phyloP scores from a whole-genome alignment of 2,888 invertebrate genomes.

The Brachyptera putata region DNA sequence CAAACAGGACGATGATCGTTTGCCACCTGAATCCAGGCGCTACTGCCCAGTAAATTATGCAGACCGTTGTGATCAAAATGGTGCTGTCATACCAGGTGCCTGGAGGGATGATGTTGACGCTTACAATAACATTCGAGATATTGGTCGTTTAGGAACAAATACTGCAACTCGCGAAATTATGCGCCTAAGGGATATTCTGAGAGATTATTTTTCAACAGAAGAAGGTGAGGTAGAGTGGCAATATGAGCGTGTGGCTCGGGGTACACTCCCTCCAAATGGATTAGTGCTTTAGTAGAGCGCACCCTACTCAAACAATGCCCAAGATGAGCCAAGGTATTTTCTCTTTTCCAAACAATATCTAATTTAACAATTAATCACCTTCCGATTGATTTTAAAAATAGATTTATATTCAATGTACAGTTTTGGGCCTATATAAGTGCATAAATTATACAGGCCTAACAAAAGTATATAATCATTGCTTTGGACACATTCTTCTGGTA shows the following conservation, averaged over 20 bases:
- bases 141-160: slow-evolving; percentile 16
- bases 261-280: background rate
- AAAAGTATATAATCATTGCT: too few species aligned
- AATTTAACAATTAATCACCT: too few species aligned
- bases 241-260: slow-evolving; percentile 19
- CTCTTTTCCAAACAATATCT: too few species aligned
- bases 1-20: background rate
- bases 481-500: too few species aligned
- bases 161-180: background rate
- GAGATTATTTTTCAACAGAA: slow-evolving; percentile 16
- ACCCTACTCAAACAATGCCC: too few species aligned
- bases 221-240: slow-evolving; percentile 26
- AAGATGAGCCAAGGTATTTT: too few species aligned
- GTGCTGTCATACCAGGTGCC: slow-evolving; percentile 18
- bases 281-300: too few species aligned
- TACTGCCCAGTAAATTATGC: slow-evolving; percentile 20
- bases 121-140: background rate
- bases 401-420: too few species aligned
- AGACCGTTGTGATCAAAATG: slow-evolving; percentile 7
- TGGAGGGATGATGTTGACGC: slow-evolving; percentile 7
- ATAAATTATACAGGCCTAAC: too few species aligned
- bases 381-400: too few species aligned
- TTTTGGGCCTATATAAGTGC: too few species aligned
- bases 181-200: slow-evolving; percentile 9
- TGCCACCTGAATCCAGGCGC: background rate